Evolutionary conservation across 2,888 invertebrate genomes (phyloP), one percentile per base, ranked within the genome.

Genomic region (Noctuana brunneofusca): DNA sequence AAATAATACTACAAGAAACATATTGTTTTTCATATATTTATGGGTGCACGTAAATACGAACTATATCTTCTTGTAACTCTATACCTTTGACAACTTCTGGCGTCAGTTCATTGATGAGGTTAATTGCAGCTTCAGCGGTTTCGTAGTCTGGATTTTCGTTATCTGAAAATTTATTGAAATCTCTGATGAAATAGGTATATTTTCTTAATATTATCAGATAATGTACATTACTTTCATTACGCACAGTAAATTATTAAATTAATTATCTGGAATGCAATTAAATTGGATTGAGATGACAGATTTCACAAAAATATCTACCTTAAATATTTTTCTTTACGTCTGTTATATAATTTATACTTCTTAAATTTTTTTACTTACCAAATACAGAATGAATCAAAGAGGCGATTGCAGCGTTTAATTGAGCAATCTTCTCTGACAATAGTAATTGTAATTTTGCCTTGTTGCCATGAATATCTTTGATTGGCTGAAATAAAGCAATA

Each of bases 381-480:
- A 72, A 66, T 3, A 78, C 78, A n/a, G 83, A 77, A 0, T 73
- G 69, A 0, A 84, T 66, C 1, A 86, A 71, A 0, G 78, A 71
- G 0, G 84, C 84, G 1, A 84, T 65, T 0, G 87, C 83, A 0
- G 83, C 86, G 64, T 86, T 86, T 9, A 86, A 72, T 30, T 73
- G 76, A 0, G 80, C 80, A 35, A 87, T 32, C 27, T 70, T 73
- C 12, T 76, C 68, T 1, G 80, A 65, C 9, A 86, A 6, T 24
- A 12, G 3, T 12, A 16, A 14, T 16, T 30, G 43, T 11, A 53
- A 22, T 24, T 16, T 32, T 14, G 14, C 59, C n/a, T 46, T 60
- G 12, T 14, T 16, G 22, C 16, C 32, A 5, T 48, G 14, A 27
- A 22, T 2, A 27, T 22, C 46, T 24, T 53, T 46, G 5, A 38